Evolutionary conservation across 2,888 invertebrate genomes (phyloP), one percentile per base, ranked within the genome.

Genomic region (Sminthurinus aureus): DNA sequence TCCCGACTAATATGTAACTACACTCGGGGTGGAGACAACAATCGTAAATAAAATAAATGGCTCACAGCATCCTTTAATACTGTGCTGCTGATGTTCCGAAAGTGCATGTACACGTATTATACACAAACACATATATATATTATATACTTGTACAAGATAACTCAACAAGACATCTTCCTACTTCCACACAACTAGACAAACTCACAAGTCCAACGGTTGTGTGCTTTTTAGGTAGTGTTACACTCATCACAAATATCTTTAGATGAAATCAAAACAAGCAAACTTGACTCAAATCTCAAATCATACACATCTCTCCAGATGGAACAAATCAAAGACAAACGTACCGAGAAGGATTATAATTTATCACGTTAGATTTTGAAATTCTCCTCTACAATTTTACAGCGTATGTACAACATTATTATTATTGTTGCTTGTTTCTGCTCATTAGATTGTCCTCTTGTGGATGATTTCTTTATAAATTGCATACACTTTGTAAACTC

Each of bases 21-120:
- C 24, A 24, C 71, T 12, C 22, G 22, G 71, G 71, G 71, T 71
- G 71, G 26, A 71, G 71, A 71, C 26, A 71, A 26, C 8, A 71
- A 71, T 69, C 69, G 69, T 69, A 69, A 69, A 69, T 69, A 69
- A 69, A 69, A 69, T 69, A 69, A 69, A 69, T 69, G 69, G 69
- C 69, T 69, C 6, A 69, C 69, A n/a, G 69, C 69, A 69, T 69
- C 69, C 69, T 69, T 20, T 69, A 69, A 69, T 69, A 69, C 18
- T 69, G 18, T 12, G 24, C 11, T 69, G 20, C 22, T 24, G 69
- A 13, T 69, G 69, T n/a, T 69, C 22, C 69, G 12, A 24, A 69
- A 38, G 38, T 38, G 6, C 38, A 38, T 22, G 11, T 20, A 11
- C 1, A n/a, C 67, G 6, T 20, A 11, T 20, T 66, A n/a, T 20